These are phyloP conservation scores for Platysternon megacephalum DNA, from an alignment of 2,113 vertebrate genomes.

Conservation along the genomic window DNA sequence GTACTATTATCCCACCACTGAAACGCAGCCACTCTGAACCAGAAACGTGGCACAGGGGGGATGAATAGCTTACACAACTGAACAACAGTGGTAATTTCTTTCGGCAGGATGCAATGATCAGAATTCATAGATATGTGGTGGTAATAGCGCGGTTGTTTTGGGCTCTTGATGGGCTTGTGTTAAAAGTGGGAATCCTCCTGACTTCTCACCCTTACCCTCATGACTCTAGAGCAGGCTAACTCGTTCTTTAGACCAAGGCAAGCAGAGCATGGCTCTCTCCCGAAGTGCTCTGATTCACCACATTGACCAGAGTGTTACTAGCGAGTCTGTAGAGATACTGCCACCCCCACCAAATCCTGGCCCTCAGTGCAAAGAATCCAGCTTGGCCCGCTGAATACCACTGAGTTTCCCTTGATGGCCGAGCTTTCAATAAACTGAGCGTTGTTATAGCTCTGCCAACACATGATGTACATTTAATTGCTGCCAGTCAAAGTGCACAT, in stretches of 20 bases:
- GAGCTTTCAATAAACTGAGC: background rate
- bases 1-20: accelerated
- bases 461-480: accelerated
- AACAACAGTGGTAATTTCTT: background rate
- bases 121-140: background rate
- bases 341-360: background rate
- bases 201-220: background rate
- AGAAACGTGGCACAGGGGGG: background rate
- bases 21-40: background rate
- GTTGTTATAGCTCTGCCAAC: background rate
- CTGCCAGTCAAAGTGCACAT: background rate
- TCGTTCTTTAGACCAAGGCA: background rate
- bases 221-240: background rate
- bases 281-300: background rate
- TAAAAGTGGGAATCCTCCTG: background rate
- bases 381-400: background rate
- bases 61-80: background rate
- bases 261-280: background rate
- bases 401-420: background rate
- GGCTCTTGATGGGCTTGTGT: background rate
- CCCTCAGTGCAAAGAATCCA: background rate
- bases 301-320: background rate
- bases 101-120: background rate
- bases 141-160: background rate
- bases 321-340: background rate